Conservation (phyloP, 2,888 invertebrate genomes). For the Drosophila neonasuta region DNA sequence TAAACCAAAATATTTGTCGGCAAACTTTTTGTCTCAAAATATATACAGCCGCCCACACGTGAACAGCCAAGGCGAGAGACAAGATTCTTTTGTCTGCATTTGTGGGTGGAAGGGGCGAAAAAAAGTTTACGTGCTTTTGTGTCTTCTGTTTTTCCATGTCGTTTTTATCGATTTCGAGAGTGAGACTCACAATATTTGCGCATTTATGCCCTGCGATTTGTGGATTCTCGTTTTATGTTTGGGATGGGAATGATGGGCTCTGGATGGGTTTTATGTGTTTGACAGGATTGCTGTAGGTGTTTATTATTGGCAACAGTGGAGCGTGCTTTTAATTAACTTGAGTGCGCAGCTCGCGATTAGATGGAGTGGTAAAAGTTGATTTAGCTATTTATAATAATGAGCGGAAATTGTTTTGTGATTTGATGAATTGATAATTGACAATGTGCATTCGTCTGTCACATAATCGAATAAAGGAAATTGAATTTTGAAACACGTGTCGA, state of each 20-base stretch:
- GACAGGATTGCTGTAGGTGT: conserved; percentile 39
- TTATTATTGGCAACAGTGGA: conserved; percentile 41
- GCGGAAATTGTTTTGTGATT: not conserved
- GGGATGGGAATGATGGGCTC: not conserved
- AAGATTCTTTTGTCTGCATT: conserved; percentile 8
- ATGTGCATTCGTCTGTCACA: conserved; percentile 3
- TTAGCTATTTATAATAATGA: conserved; percentile 19
- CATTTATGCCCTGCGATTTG: conserved; percentile 44
- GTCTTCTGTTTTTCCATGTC: conserved; percentile 2
- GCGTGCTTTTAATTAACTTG: conserved; percentile 59
- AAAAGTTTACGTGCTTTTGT: conserved; percentile 48
- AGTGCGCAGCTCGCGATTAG: conserved; percentile 4
- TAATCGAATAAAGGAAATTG: conserved; percentile 12
- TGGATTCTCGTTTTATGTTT: conserved; percentile 21
- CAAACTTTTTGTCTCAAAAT: conserved; percentile 54
- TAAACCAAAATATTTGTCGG: conserved; percentile 52
- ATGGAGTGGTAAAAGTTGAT: not conserved
- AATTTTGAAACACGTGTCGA: conserved; percentile 1
- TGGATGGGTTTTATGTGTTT: conserved; percentile 17
- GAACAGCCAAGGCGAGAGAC: not conserved
- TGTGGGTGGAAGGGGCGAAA: not conserved
- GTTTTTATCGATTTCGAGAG: conserved; percentile 55
- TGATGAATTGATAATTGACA: conserved; percentile 1
- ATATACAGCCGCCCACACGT: conserved; percentile 20
- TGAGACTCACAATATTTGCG: conserved; percentile 42